A percentile compares a stretch with the other conserved stretches of the same genome.
Conservation (phyloP, 2,113 vertebrate genomes). For the Mesitornis unicolor region DNA sequence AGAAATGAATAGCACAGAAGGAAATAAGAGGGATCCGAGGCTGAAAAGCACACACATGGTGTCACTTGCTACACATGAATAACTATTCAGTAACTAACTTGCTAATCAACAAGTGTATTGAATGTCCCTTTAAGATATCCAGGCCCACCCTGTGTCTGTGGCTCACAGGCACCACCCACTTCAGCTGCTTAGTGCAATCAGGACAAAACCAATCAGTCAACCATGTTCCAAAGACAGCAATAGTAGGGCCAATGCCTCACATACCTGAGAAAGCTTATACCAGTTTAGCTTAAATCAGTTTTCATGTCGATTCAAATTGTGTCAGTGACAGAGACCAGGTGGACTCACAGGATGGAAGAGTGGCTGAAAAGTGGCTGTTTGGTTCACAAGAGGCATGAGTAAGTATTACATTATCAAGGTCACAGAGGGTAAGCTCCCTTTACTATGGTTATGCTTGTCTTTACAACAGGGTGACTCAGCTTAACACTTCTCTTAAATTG, state of each 20-base stretch:
- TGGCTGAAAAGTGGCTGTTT: neutral
- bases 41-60: neutral
- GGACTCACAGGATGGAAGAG: neutral
- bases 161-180: rapidly evolving
- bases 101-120: no score
- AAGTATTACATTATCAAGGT: neutral
- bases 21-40: neutral
- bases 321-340: neutral
- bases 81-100: no score
- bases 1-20: neutral
- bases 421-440: neutral
- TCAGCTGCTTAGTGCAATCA: neutral
- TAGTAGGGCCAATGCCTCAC: neutral
- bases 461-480: neutral
- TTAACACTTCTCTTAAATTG: neutral
- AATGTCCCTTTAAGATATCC: neutral
- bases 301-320: neutral
- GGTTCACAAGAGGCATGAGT: neutral
- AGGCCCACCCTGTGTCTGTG: neutral
- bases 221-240: neutral
- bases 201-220: neutral
- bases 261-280: neutral
- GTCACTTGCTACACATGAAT: neutral
- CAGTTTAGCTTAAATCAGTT: neutral
- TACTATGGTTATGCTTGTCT: neutral